These are phyloP conservation scores for Coelopa frigida DNA, from an alignment of 1,140 invertebrate genomes.

Conservation along the genomic window DNA sequence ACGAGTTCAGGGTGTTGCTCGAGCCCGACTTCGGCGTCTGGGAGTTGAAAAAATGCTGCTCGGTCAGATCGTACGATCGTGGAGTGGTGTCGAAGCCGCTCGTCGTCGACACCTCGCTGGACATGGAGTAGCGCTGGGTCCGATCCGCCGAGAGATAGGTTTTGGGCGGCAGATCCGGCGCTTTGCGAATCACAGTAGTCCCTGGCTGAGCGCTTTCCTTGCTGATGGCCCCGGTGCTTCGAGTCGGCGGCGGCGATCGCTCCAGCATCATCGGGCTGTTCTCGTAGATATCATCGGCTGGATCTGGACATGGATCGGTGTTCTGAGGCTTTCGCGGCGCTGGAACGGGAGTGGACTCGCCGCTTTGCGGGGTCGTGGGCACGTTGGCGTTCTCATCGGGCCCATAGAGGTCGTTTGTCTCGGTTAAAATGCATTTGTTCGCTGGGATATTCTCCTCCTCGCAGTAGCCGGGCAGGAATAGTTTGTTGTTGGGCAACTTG, in stretches of 20 bases:
- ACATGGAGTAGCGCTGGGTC: constrained; percentile 25
- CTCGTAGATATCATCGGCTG: constrained; percentile 9
- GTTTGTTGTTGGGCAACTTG: constrained; percentile 18
- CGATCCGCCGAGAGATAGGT: constrained; percentile 12
- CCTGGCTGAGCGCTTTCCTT: constrained; percentile 1
- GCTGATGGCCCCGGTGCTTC: constrained; percentile 9
- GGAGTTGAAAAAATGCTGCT: constrained; percentile 4
- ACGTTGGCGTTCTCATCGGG: constrained; percentile 38
- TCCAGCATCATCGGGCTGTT: background rate
- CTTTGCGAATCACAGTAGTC: constrained; percentile 7
- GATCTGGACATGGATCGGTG: background rate
- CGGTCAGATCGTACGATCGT: background rate
- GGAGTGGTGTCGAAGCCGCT: constrained; percentile 14
- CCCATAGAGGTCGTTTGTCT: constrained; percentile 25
- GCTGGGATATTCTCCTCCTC: constrained; percentile 20
- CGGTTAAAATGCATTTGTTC: constrained; percentile 23
- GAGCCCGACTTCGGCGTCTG: constrained; percentile 24
- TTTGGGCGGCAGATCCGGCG: constrained; percentile 18
- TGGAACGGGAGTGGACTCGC: constrained; percentile 28
- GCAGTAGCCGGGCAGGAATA: constrained; percentile 9
- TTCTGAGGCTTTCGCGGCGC: constrained; percentile 23
- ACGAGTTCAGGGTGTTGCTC: constrained; percentile 26
- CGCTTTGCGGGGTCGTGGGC: background rate
- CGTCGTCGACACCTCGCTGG: constrained; percentile 35
- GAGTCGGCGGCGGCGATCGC: background rate